Conservation (phyloP, 1,140 invertebrate genomes). For the Aphaenogaster floridana region DNA sequence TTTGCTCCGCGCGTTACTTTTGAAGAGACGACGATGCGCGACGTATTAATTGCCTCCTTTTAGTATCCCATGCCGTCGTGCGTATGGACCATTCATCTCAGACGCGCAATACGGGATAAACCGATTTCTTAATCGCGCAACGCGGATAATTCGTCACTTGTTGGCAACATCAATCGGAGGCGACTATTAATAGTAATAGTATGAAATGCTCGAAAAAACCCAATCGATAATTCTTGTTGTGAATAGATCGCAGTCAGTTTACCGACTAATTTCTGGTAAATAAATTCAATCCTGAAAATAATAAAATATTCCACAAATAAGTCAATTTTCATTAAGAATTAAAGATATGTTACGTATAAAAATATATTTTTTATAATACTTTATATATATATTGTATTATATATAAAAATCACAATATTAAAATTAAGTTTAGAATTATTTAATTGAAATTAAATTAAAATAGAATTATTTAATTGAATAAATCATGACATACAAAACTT, state of each 20-base stretch:
- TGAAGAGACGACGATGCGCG: conserved; percentile 73
- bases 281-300: neutral
- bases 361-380: neutral
- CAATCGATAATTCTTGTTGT: neutral
- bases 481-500: neutral
- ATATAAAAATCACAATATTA: neutral
- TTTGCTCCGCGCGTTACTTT: conserved; percentile 70
- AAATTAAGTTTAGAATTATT: neutral
- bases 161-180: neutral
- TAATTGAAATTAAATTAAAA: neutral
- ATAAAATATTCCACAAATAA: neutral
- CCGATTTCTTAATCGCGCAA: conserved; percentile 51
- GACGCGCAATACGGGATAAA: conserved; percentile 17
- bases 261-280: neutral
- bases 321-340: neutral
- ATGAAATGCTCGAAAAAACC: neutral
- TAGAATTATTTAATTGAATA: neutral
- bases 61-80: conserved; percentile 40
- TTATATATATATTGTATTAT: neutral
- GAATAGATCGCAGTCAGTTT: neutral
- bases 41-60: conserved; percentile 73
- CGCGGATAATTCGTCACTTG: conserved; percentile 42
- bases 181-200: conserved; percentile 11
- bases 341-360: neutral
- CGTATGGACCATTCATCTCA: conserved; percentile 39